These are phyloP conservation scores for Hydrochoerus hydrochaeris DNA, from an alignment of 2,113 vertebrate species.

Conservation along the genomic window DNA sequence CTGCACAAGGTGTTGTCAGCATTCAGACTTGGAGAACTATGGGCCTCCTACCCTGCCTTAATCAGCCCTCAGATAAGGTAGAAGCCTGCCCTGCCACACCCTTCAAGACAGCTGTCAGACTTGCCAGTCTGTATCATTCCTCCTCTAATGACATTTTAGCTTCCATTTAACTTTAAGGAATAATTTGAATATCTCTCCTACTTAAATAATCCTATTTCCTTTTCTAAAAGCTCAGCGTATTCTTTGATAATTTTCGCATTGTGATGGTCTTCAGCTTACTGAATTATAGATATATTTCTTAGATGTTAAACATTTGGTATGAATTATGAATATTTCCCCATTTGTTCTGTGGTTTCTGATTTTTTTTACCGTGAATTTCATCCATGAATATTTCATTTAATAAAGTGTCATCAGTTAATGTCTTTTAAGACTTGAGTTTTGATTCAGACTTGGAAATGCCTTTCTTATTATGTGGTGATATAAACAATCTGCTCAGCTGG, in stretches of 20 bases:
- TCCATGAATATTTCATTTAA: neutral
- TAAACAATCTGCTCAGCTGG: neutral
- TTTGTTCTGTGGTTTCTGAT: neutral
- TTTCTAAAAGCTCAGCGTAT: neutral
- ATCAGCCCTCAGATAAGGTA: neutral
- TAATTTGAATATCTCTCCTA: neutral
- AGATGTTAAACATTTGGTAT: neutral
- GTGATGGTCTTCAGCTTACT: neutral
- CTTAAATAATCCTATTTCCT: neutral
- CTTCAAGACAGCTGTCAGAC: neutral
- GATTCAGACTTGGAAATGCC: neutral
- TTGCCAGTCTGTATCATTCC: neutral
- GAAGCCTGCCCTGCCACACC: neutral
- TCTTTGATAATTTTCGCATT: neutral
- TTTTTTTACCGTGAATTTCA: neutral
- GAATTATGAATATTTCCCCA: neutral
- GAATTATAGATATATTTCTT: neutral
- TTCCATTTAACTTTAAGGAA: neutral
- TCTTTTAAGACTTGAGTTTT: neutral
- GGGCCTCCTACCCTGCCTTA: neutral
- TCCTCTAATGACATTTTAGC: neutral
- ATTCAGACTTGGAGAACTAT: neutral
- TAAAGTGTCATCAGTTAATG: neutral
- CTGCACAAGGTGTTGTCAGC: rapidly evolving
- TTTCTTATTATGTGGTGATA: neutral